Evolutionary conservation across 2,888 invertebrate species (phyloP).

Genomic region (Zhuqinia jingwanae): DNA sequence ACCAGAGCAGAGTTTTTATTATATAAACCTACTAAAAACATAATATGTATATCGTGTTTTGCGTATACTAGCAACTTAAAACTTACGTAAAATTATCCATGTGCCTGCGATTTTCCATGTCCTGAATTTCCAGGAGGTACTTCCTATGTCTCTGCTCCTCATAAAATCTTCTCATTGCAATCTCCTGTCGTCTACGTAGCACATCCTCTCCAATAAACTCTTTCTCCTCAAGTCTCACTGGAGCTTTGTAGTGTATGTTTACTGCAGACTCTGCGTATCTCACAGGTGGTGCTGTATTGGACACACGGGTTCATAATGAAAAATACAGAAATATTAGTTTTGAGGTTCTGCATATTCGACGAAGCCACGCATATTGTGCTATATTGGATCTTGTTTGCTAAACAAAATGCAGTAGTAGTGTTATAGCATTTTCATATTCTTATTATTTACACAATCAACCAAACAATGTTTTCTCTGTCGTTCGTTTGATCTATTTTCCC

Average conservation of each 20-base stretch:
- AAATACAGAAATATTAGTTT: constrained; percentile 33
- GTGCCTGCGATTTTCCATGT: constrained; percentile 95
- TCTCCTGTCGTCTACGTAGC: constrained; percentile 91
- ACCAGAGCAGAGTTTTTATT: no score
- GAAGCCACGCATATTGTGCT: background rate
- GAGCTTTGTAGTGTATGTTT: constrained; percentile 95
- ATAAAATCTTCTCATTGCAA: constrained; percentile 94
- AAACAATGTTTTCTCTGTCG: background rate
- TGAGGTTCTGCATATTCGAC: background rate
- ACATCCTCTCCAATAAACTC: constrained; percentile 91
- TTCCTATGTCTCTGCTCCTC: constrained; percentile 95
- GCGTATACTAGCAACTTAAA: background rate
- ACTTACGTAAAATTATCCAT: constrained; percentile 94
- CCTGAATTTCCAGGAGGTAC: constrained; percentile 94
- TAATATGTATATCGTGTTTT: no score
- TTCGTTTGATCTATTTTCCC: background rate
- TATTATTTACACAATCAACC: constrained; percentile 18
- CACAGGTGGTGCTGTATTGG: constrained; percentile 88
- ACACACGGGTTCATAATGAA: no score
- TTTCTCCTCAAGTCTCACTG: constrained; percentile 93
- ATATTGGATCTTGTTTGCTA: background rate
- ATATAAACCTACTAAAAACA: no score
- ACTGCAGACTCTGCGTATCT: constrained; percentile 96
- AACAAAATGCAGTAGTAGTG: no score
- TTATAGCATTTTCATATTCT: background rate